phyloP scores from a whole-genome alignment of 1,140 invertebrate genomes.

The Psix sp. region DNA sequence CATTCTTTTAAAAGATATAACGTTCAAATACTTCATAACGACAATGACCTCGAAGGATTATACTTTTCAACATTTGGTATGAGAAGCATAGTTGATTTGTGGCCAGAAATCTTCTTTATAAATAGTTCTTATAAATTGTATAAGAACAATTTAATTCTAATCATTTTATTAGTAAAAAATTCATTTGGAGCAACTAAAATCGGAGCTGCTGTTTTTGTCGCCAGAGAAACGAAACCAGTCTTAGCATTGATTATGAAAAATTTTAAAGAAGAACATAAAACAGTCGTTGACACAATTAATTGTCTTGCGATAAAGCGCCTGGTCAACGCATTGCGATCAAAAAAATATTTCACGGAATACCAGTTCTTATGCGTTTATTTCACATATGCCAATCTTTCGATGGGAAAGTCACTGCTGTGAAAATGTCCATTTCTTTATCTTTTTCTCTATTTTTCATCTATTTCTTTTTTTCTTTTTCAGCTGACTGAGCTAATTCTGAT shows the following conservation, averaged over 20 bases:
- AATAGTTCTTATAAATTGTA: conserved; percentile 2
- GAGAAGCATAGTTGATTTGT: neutral
- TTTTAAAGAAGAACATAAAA: conserved; percentile 7
- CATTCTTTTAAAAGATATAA: neutral
- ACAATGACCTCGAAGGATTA: neutral
- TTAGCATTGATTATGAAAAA: conserved; percentile 3
- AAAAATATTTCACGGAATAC: no score
- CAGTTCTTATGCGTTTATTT: no score
- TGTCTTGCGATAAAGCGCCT: conserved; percentile 5
- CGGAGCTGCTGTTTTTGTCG: neutral
- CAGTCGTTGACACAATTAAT: neutral
- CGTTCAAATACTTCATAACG: neutral
- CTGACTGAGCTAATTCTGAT: no score
- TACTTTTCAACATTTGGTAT: neutral
- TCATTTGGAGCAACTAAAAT: neutral
- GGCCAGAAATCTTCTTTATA: conserved; percentile 4
- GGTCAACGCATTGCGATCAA: no score
- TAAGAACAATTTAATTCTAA: neutral
- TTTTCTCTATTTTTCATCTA: no score
- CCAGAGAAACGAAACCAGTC: neutral
- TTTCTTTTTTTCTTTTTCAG: no score
- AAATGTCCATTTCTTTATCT: no score
- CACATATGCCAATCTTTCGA: no score
- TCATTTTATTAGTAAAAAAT: neutral
- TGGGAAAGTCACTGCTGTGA: no score